Conservation (phyloP, 2,797 vertebrate species). For the Bucorvus abyssinicus region DNA sequence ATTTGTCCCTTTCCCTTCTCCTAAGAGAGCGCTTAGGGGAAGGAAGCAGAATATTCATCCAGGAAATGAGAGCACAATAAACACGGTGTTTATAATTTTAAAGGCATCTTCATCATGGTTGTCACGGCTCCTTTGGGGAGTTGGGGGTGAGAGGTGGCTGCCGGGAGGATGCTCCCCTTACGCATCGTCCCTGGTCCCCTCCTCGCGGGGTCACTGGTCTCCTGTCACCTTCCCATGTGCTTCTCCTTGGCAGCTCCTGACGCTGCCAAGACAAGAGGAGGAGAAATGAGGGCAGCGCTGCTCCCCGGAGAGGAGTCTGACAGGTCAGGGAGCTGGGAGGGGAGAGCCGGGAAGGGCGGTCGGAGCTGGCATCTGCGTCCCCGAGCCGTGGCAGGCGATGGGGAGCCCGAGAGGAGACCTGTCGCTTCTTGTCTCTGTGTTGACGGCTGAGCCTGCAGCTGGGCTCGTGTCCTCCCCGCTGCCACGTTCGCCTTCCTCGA, state of each 20-base stretch:
- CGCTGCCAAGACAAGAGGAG: neutral
- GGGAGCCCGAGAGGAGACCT: neutral
- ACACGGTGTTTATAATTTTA: neutral
- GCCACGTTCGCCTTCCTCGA: neutral
- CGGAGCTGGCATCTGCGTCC: neutral
- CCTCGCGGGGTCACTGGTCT: neutral
- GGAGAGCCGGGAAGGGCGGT: neutral
- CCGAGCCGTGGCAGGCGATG: neutral
- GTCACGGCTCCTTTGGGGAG: neutral
- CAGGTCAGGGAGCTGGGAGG: neutral
- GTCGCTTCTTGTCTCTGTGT: neutral
- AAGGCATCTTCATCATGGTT: neutral
- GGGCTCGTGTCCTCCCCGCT: neutral
- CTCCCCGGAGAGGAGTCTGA: neutral
- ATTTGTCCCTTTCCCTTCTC: slow-evolving; percentile 18
- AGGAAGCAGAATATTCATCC: slow-evolving; percentile 21
- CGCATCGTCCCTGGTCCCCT: neutral
- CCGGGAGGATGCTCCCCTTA: neutral
- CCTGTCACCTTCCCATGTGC: neutral
- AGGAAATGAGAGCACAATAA: slow-evolving; percentile 42
- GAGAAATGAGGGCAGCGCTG: neutral
- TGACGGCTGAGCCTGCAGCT: neutral
- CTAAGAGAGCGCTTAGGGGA: slow-evolving; percentile 9
- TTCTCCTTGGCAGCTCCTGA: neutral
- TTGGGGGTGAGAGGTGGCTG: neutral